Base-by-base conservation (phyloP, 1,140 invertebrate genomes). In the Drosophila santomea region DNA sequence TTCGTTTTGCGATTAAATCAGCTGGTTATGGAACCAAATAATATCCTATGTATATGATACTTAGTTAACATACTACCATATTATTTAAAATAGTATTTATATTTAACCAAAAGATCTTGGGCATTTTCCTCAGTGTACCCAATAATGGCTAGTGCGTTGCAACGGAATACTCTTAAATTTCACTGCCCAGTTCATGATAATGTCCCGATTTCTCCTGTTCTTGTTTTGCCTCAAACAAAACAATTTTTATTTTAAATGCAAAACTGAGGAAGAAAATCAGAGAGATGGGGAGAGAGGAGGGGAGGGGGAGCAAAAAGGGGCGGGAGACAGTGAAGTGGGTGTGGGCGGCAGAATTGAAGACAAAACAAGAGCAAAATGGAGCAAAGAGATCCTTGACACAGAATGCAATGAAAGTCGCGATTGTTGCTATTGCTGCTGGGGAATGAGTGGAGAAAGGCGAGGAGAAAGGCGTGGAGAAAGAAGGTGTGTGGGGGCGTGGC, bases 231-330 rank as follows among this genome's bases (percentile, higher is more conserved):
- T 58, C 15, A 45, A 77, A 73, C 66, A 68, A 72, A 39, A 68
- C 48, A 47, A 61, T 62, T 80, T 80, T 75, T 57, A 72, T 60
- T 68, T 83, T 79, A 80, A 84, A 76, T 80, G 72, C 72, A 76
- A 74, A 66, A 71, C 80, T 41, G 63, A 69, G 74, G 57, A 41
- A 23, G 44, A 61, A 50, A 55, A 48, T 11, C 12, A 15, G 14
- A 28, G 23, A 41, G 32, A 2, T 15, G 25, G 2, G n/a, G 10
- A 2, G 2, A 2, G 20, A 2, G 1, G 20, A 20, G 20, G 20
- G 20, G 20, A 20, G 20, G 20, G 20, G 1, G 20, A 1, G 20
- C 2, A 1, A 20, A 20, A 20, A n/a, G 2, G n/a, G 10, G 56
- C 39, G 12, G 12, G 20, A 41, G 39, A 20, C 28, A 10, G 12